Percentiles rank a stretch among this genome's conserved stretches.
Evolutionary conservation across 2,113 vertebrate genomes (phyloP).

Genomic region (Microcebus murinus): DNA sequence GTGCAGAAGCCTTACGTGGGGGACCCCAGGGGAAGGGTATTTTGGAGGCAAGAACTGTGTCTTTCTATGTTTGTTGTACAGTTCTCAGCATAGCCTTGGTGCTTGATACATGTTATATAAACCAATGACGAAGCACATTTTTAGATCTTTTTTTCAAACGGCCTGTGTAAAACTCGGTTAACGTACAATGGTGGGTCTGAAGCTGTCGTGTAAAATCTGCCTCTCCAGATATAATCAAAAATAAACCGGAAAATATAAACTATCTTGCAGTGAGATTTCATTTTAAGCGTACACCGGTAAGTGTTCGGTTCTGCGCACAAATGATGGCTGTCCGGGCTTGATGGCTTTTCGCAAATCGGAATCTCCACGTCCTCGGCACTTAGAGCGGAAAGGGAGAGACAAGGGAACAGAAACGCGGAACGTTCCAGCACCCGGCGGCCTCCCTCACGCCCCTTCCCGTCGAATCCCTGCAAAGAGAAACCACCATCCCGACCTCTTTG

Average conservation of each 20-base stretch:
- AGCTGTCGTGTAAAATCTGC: constrained; percentile 83
- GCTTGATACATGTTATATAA: constrained; percentile 75
- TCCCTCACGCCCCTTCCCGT: no score
- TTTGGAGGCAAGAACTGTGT: constrained; percentile 50
- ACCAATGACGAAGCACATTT: constrained; percentile 74
- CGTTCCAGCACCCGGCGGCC: accelerated
- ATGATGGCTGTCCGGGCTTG: background rate
- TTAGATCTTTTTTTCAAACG: constrained; percentile 79
- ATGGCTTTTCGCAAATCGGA: background rate
- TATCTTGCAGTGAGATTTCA: background rate
- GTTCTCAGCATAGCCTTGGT: constrained; percentile 70
- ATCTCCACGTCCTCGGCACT: no score
- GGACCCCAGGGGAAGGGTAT: background rate
- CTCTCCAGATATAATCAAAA: constrained; percentile 83
- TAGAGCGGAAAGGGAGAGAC: background rate
- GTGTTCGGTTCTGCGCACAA: background rate
- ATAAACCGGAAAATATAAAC: constrained; percentile 82
- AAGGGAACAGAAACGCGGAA: background rate
- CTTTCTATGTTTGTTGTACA: constrained; percentile 40
- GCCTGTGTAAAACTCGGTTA: constrained; percentile 81
- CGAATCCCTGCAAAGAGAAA: background rate
- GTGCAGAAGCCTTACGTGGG: constrained; percentile 36
- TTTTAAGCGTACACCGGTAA: background rate
- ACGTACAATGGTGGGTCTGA: constrained; percentile 83
- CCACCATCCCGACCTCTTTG: background rate